These are phyloP conservation scores for Speoplatyrhinus poulsoni DNA, from an alignment of 2,113 vertebrate species.

Conservation along the genomic window DNA sequence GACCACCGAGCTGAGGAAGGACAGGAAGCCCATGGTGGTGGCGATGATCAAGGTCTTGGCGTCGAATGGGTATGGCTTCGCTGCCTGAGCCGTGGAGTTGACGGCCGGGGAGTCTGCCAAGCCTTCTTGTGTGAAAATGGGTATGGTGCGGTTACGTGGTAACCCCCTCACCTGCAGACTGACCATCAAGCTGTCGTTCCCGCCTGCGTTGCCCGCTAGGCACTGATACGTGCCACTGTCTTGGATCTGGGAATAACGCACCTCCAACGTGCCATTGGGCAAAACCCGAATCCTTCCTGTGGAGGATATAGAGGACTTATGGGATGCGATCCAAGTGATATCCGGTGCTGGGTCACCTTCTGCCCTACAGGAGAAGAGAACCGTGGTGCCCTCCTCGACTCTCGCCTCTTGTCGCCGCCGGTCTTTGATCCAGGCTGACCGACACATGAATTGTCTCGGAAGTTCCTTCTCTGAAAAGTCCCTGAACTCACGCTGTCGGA, in stretches of 20 bases:
- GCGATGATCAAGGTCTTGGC: slow-evolving; percentile 84
- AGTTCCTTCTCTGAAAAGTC: slow-evolving; percentile 83
- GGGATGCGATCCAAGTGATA: slow-evolving; percentile 81
- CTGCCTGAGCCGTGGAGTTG: slow-evolving; percentile 71
- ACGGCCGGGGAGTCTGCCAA: slow-evolving; percentile 69
- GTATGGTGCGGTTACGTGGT: slow-evolving; percentile 68
- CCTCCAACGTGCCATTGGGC: slow-evolving; percentile 81
- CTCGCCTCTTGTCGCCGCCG: slow-evolving; percentile 70
- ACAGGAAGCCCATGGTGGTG: slow-evolving; percentile 85
- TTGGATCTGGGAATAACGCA: slow-evolving; percentile 79
- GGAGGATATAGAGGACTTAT: slow-evolving; percentile 65
- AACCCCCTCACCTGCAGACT: slow-evolving; percentile 79
- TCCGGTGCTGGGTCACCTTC: slow-evolving; percentile 83
- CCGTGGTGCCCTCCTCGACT: slow-evolving; percentile 79
- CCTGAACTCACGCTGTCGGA: slow-evolving; percentile 75
- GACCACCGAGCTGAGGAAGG: slow-evolving; percentile 86
- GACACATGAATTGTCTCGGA: slow-evolving; percentile 81
- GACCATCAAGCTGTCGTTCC: slow-evolving; percentile 82
- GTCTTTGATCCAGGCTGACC: slow-evolving; percentile 76
- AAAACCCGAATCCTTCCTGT: slow-evolving; percentile 79
- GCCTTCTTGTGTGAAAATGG: slow-evolving; percentile 63
- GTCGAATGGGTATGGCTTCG: slow-evolving; percentile 77
- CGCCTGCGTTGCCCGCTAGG: slow-evolving; percentile 81
- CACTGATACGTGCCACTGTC: slow-evolving; percentile 84
- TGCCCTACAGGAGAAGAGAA: slow-evolving; percentile 81